Evolutionary conservation across 2,888 invertebrate species (phyloP).

Genomic region (Hoplodrina blanda): DNA sequence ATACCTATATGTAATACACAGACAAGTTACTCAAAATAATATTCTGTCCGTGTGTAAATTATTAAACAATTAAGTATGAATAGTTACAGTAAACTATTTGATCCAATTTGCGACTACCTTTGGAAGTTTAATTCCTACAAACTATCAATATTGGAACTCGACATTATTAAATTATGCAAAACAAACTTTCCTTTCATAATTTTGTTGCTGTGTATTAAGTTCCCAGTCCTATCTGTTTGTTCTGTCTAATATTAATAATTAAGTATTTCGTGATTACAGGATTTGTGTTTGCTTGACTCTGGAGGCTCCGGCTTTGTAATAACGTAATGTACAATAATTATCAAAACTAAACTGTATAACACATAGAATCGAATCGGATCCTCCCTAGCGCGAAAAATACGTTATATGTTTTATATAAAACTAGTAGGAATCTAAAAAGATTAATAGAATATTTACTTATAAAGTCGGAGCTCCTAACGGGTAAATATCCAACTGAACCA

Average conservation of each 20-base stretch:
- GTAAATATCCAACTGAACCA: background rate
- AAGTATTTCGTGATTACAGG: too few species aligned
- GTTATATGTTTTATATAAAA: background rate
- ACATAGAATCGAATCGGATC: too few species aligned
- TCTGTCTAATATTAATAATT: constrained; percentile 1
- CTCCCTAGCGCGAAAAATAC: too few species aligned
- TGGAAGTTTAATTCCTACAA: constrained; percentile 39
- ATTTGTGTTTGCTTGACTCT: too few species aligned
- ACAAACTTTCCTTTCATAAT: constrained; percentile 43
- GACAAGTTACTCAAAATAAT: constrained; percentile 7
- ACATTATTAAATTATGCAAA: constrained; percentile 47
- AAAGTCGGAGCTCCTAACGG: background rate
- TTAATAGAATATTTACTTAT: background rate
- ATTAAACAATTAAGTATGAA: constrained; percentile 48
- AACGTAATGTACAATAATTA: too few species aligned
- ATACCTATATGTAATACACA: background rate
- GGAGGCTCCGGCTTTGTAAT: too few species aligned
- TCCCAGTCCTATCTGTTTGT: background rate
- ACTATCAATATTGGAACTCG: constrained; percentile 53
- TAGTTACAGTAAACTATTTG: constrained; percentile 47
- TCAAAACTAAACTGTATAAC: too few species aligned
- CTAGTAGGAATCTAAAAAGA: background rate
- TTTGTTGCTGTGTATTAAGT: constrained; percentile 9
- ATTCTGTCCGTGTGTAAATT: constrained; percentile 33
- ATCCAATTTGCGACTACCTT: constrained; percentile 48